Evolutionary conservation across 2,797 vertebrate species (phyloP), one percentile per base, ranked within the genome.

Genomic region (Danio albolineatus): DNA sequence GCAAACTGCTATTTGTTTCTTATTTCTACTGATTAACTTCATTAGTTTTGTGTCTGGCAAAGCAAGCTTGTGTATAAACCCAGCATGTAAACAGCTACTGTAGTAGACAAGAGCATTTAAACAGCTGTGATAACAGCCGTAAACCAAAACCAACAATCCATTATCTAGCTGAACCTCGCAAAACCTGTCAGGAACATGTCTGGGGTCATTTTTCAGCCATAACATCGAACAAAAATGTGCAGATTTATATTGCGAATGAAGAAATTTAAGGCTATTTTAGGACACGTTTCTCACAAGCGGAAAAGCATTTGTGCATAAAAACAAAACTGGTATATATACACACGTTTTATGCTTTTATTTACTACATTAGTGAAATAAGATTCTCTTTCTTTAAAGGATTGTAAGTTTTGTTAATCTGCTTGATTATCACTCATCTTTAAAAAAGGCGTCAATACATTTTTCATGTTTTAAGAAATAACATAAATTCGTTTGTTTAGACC

Each of bases 41-140:
- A 60, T 78, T 70, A 70, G 76, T 36, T 21, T 51, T 43, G 76
- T 43, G 65, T n/a, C 44, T 70, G 65, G 43, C 28, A 61, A 51
- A 19, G 48, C 46, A 65, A 28, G 12, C 38, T 17, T n/a, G 7
- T 16, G 48, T 54, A 16, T 46, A 51, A 60, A 6, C 44, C n/a
- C 56, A 39, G 43, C 44, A 49, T 13, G 17, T 72, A 51, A 79
- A 71, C 36, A 10, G 21, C 64, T 46, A n/a, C 17, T 71, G 38
- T 53, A 61, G 46, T 41, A 54, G 69, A 14, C 16, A 66, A 57
- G 74, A 56, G 3, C 61, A 44, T 43, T 72, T 79, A 64, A 46
- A 61, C 77, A 72, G 77, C 57, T 79, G 77, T 44, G 62, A 56
- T 53, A 61, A 71, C 56, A 53, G 76, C 57, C 57, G 10, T 49